Evolutionary conservation across 2,113 vertebrate species (phyloP).

Genomic region (Microcebus ravelobensis): DNA sequence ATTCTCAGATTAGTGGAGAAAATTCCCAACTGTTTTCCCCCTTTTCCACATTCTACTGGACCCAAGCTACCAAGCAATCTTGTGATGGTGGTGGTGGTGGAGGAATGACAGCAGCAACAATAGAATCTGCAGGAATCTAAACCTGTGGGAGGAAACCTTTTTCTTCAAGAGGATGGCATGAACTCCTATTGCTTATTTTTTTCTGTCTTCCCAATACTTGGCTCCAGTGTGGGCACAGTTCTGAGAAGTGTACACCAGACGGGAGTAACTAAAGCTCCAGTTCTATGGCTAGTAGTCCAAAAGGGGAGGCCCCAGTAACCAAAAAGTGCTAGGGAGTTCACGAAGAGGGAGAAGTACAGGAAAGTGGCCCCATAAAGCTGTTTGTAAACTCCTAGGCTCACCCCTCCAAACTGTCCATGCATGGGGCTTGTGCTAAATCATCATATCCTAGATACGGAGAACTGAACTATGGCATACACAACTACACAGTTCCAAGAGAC

Average conservation of each 20-base stretch:
- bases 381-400: not conserved
- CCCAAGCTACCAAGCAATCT: not conserved
- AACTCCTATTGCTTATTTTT: not conserved
- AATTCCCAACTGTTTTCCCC: not conserved
- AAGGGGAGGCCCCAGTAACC: not conserved
- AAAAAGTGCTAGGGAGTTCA: not conserved
- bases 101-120: not conserved
- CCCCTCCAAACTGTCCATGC: not conserved
- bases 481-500: not conserved
- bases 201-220: not conserved
- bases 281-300: not conserved
- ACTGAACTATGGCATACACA: not conserved
- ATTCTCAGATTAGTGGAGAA: not conserved
- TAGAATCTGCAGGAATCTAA: not conserved
- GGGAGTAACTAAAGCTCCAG: not conserved
- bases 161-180: not conserved
- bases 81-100: not conserved
- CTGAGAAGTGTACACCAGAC: not conserved
- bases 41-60: not conserved
- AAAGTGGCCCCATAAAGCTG: not conserved
- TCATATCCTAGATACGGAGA: not conserved
- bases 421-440: slow-evolving; percentile 1
- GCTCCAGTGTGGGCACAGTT: not conserved
- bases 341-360: not conserved
- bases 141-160: not conserved